Conservation (phyloP, 2,797 vertebrate genomes). For the Rhyacichthys aspro region DNA sequence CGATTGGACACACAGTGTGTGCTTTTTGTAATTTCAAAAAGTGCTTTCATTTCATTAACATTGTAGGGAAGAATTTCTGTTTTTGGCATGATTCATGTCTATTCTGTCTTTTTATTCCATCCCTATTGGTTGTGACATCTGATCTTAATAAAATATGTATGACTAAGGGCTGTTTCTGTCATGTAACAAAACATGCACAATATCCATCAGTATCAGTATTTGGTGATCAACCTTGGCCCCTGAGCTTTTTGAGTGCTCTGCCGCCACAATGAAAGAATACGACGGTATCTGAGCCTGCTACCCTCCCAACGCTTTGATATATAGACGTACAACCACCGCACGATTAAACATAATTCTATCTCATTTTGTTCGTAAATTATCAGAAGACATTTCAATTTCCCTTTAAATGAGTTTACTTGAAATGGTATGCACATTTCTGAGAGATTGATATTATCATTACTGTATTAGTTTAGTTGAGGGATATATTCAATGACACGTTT, state of each 20-base stretch:
- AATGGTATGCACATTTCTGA: too few relatives aligned
- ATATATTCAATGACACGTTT: not conserved
- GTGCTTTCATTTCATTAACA: constrained; percentile 19
- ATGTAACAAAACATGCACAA: constrained; percentile 6
- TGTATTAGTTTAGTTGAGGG: not conserved
- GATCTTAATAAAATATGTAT: constrained; percentile 4
- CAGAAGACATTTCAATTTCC: too few relatives aligned
- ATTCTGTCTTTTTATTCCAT: constrained; percentile 10
- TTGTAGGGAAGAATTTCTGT: constrained; percentile 9
- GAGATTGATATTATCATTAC: not conserved
- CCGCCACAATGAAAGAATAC: constrained; percentile 7
- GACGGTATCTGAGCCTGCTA: constrained; percentile 4
- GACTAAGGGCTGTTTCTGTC: constrained; percentile 7
- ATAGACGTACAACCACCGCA: not conserved
- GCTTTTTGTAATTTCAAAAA: constrained; percentile 36
- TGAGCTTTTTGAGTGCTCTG: constrained; percentile 1
- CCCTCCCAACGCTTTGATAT: not conserved
- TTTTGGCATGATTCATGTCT: constrained; percentile 11
- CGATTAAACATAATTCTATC: constrained; percentile 5
- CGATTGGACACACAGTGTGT: constrained; percentile 23
- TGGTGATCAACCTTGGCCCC: constrained; percentile 3
- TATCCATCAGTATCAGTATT: not conserved
- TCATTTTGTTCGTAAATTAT: too few relatives aligned
- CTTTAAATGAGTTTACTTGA: too few relatives aligned
- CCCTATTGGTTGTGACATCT: constrained; percentile 2